Percentiles rank a stretch among this genome's conserved stretches.
Evolutionary conservation across 1,140 invertebrate genomes (phyloP).

Genomic region (Drosophila auraria): DNA sequence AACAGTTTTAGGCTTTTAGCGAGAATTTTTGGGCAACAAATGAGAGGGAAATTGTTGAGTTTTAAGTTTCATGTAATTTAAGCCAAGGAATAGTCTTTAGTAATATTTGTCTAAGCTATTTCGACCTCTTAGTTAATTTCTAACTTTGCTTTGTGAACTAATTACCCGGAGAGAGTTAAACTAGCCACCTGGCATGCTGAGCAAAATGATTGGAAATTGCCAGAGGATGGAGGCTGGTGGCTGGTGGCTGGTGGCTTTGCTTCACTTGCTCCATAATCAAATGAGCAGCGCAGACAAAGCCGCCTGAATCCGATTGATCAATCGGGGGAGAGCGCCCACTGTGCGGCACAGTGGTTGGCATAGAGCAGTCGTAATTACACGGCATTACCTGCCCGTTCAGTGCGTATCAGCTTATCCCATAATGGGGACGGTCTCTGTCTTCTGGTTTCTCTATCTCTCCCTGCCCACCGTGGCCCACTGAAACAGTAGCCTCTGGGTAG

Average conservation of each 20-base stretch:
- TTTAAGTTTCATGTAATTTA: too few species aligned
- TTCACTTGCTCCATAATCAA: conserved; percentile 10
- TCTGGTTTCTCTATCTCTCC: too few species aligned
- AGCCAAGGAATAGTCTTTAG: too few species aligned
- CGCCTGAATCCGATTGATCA: conserved; percentile 17
- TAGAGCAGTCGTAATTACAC: conserved; percentile 25
- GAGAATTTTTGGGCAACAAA: background rate
- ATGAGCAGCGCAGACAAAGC: conserved; percentile 25
- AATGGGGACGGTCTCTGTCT: conserved; percentile 7
- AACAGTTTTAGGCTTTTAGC: background rate
- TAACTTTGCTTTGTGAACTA: too few species aligned
- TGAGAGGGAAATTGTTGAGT: too few species aligned
- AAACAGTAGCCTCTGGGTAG: conserved; percentile 29
- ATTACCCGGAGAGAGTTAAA: too few species aligned
- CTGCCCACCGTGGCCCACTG: background rate
- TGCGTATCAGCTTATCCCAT: conserved; percentile 35
- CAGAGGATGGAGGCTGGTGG: too few species aligned
- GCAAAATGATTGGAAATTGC: background rate
- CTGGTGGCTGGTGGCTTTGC: too few species aligned
- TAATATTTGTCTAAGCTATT: too few species aligned
- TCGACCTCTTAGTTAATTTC: too few species aligned
- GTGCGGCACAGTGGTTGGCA: conserved; percentile 17
- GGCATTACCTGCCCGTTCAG: conserved; percentile 26
- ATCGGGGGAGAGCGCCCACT: background rate
- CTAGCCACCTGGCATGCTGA: background rate